Base-by-base conservation (phyloP, 2,888 invertebrate genomes). In the Alentia gelatinosa region DNA sequence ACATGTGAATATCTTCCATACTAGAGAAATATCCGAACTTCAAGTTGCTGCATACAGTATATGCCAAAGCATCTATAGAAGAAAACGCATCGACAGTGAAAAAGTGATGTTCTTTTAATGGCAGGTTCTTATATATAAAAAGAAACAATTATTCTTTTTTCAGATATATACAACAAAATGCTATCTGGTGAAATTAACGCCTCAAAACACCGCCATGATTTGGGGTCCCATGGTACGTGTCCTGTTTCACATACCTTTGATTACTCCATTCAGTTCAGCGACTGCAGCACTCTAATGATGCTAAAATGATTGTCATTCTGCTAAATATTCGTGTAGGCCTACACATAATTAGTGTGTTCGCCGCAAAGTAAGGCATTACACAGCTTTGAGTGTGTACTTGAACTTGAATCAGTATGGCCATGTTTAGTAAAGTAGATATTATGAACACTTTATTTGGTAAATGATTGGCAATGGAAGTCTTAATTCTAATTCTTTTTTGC, bases 181-280 rank as follows among this genome's bases (percentile, higher is more conserved):
- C 79, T 93, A 26, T 56, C n/a, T 19, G 93, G 93, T 47, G 90
- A 91, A 40, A 93, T 93, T n/a, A 93, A 93, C 88, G 83, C 93
- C 4, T 90, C 91, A 12, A 23, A 37, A 19, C 93, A 93, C 63
- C 40, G 93, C 56, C 92, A 93, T 68, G 93, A 93, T 89, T 91
- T 93, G 26, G 93, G 93, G 12, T 91, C 90, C 37, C 90, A 91
- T 89, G 90, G 92, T 92, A 90, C n/a, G 56, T 37, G 47, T 30
- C 40, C 19, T 63, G 5, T n/a, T n/a, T n/a, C 63, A 19, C 5
- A 23, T 63, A 9, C 9, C 9, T 63, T 23, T 63, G 23, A 63
- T n/a, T n/a, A 63, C 23, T 37, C 5, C 9, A 33, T 74, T 26
- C 74, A 56, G 37, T 91, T 68, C 63, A 63, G 47, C 47, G 9